These are phyloP conservation scores for Chloropsis hardwickii DNA, from an alignment of 2,113 vertebrate genomes.

Conservation along the genomic window DNA sequence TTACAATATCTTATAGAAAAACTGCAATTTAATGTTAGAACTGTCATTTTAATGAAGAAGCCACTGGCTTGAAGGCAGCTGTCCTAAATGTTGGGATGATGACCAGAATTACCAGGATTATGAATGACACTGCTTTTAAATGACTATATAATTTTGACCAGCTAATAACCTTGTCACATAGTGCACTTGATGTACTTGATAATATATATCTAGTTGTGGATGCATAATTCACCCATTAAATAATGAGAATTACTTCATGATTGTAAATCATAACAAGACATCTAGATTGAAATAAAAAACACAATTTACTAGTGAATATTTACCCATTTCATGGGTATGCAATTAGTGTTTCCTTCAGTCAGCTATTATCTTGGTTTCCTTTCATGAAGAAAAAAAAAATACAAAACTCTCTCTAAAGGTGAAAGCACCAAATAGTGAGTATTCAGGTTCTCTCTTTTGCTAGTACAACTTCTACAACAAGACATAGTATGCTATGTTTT, in stretches of 20 bases:
- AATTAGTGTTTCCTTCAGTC: background rate
- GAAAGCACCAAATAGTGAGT: background rate
- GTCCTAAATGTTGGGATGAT: background rate
- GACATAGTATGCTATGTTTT: background rate
- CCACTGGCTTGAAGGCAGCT: background rate
- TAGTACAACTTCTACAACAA: background rate
- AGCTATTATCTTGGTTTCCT: background rate
- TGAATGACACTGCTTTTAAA: background rate
- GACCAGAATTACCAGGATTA: background rate
- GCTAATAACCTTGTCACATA: background rate
- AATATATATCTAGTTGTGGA: background rate
- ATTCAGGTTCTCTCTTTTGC: background rate
- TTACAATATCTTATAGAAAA: background rate
- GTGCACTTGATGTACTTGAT: background rate
- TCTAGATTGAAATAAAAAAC: background rate
- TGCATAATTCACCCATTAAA: background rate
- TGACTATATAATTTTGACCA: background rate
- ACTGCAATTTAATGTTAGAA: background rate
- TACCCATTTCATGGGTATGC: background rate
- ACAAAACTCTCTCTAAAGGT: background rate
- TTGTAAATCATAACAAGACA: background rate
- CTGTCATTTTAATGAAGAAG: background rate
- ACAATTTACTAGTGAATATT: background rate
- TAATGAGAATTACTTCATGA: background rate
- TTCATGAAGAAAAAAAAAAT: background rate